Evolutionary conservation across 2,888 invertebrate genomes (phyloP).

Genomic region (Corbicula japonica): DNA sequence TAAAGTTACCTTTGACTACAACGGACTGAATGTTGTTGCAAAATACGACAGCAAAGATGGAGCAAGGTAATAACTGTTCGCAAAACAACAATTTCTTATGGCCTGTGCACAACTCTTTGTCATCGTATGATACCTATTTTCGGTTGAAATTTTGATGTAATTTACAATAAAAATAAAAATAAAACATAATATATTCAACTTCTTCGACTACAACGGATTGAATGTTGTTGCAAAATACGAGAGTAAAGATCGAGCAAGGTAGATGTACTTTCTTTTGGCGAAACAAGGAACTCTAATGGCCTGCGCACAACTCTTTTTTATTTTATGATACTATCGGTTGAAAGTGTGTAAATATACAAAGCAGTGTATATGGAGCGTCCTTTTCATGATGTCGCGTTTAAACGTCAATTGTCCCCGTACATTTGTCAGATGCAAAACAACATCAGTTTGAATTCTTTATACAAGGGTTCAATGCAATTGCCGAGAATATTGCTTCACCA

Average conservation of each 20-base stretch:
- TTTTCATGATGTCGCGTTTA: too few species aligned
- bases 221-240: neutral
- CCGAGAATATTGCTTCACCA: too few species aligned
- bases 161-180: neutral
- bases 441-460: too few species aligned
- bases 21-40: slow-evolving; percentile 31
- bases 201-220: neutral
- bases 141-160: neutral
- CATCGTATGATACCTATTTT: neutral
- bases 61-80: slow-evolving; percentile 12
- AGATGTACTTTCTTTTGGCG: too few species aligned
- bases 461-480: too few species aligned
- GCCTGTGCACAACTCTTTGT: neutral
- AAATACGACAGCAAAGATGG: slow-evolving; percentile 30
- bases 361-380: too few species aligned
- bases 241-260: neutral
- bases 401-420: too few species aligned
- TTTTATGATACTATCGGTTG: too few species aligned
- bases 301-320: too few species aligned
- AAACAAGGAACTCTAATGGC: too few species aligned
- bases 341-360: too few species aligned
- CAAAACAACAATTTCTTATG: neutral
- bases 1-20: slow-evolving; percentile 31
- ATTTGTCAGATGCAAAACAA: too few species aligned
- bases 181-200: neutral